Conservation (phyloP, 2,113 vertebrate species). For the Pelusios castaneus region DNA sequence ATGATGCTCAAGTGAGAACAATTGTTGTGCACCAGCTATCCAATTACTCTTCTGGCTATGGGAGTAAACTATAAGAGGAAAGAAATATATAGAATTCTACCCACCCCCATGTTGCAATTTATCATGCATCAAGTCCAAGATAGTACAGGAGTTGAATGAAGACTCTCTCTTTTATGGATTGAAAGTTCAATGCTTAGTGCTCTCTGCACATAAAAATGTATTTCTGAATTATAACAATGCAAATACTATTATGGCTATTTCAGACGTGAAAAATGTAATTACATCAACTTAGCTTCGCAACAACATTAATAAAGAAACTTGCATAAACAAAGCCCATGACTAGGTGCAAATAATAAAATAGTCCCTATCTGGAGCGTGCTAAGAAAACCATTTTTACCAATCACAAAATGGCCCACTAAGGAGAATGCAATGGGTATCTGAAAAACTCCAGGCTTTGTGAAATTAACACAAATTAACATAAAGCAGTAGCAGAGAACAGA, state of each 20-base stretch:
- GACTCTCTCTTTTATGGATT: neutral
- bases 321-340: constrained; percentile 1
- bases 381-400: constrained; percentile 11
- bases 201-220: neutral
- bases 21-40: neutral
- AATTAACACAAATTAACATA: constrained; percentile 47
- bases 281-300: neutral
- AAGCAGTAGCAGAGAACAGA: constrained; percentile 14
- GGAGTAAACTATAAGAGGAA: neutral
- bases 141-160: neutral
- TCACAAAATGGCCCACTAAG: constrained; percentile 34
- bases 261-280: neutral
- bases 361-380: neutral
- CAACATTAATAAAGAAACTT: rapidly evolving
- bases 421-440: constrained; percentile 27
- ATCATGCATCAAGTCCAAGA: neutral
- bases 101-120: neutral
- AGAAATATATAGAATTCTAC: neutral
- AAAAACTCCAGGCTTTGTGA: constrained; percentile 30
- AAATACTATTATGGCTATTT: neutral
- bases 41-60: neutral
- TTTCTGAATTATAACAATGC: rapidly evolving
- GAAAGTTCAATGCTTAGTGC: neutral
- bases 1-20: neutral
- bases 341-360: neutral